Percentiles rank a stretch among this genome's conserved stretches.
These are phyloP conservation scores for Mustela lutreola DNA, from an alignment of 2,113 vertebrate species.

Conservation along the genomic window DNA sequence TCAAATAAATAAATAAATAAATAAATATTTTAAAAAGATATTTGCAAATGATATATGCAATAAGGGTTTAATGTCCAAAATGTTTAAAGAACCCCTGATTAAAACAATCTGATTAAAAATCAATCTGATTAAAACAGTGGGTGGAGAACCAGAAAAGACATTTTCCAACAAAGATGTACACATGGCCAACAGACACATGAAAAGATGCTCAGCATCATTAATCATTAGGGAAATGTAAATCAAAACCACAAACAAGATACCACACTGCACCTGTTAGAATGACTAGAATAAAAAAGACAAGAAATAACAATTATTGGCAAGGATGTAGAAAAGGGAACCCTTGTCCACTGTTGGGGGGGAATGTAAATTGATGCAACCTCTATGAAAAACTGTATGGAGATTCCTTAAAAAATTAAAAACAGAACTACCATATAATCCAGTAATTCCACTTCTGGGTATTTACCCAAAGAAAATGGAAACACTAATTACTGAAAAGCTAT, in stretches of 20 bases:
- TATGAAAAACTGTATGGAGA: not conserved
- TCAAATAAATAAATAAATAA: too few relatives aligned
- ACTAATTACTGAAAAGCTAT: not conserved
- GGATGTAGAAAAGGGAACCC: not conserved
- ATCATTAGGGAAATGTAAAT: not conserved
- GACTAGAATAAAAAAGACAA: not conserved
- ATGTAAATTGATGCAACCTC: not conserved
- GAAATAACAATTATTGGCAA: not conserved
- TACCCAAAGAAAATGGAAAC: not conserved
- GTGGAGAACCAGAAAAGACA: not conserved
- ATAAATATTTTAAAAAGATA: not conserved
- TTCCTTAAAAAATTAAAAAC: not conserved
- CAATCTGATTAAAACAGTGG: not conserved
- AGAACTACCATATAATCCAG: not conserved
- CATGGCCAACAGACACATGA: not conserved
- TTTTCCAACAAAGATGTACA: not conserved
- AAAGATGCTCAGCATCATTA: not conserved
- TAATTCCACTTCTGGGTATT: not conserved
- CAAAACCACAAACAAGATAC: not conserved
- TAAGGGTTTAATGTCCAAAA: not conserved
- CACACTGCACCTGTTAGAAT: not conserved
- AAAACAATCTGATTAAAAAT: not conserved
- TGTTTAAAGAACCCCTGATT: not conserved
- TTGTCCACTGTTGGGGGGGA: not conserved
- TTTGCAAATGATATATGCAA: not conserved